Percentiles rank a stretch among this genome's conserved stretches.
Conservation (phyloP, 2,797 vertebrate species). For the Acestrorhynchus altus region DNA sequence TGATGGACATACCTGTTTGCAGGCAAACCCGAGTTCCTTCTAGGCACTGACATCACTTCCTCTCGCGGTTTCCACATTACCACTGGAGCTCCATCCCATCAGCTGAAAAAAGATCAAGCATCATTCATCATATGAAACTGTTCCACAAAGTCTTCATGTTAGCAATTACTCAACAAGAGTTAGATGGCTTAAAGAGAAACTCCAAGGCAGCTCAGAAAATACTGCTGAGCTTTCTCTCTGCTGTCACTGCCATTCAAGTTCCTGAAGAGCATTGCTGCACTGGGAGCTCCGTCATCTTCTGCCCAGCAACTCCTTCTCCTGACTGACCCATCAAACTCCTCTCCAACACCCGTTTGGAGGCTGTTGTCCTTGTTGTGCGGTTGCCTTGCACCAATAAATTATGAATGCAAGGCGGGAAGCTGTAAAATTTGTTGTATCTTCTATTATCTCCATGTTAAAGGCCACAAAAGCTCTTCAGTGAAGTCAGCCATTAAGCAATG, state of each 20-base stretch:
- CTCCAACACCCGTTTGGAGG: constrained; percentile 76
- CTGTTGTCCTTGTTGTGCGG: constrained; percentile 99
- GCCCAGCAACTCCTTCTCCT: constrained; percentile 48
- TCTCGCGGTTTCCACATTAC: constrained; percentile 59
- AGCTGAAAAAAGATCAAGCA: constrained; percentile 49
- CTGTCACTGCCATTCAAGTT: constrained; percentile 46
- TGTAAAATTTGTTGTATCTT: constrained; percentile 99
- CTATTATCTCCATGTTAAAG: constrained; percentile 99
- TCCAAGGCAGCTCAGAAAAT: not conserved
- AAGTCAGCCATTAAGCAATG: constrained; percentile 99
- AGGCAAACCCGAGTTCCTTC: constrained; percentile 56
- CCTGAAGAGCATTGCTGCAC: constrained; percentile 35
- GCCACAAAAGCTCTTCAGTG: constrained; percentile 99
- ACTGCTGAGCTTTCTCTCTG: constrained; percentile 56
- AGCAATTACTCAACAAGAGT: not conserved
- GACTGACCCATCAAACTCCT: constrained; percentile 66
- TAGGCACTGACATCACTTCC: constrained; percentile 56
- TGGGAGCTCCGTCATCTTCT: constrained; percentile 37
- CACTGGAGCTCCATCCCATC: constrained; percentile 62
- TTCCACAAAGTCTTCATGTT: not conserved
- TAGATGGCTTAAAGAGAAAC: not conserved
- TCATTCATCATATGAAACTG: not conserved
- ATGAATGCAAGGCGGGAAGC: constrained; percentile 98
- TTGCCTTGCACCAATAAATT: constrained; percentile 88
- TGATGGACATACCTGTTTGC: constrained; percentile 60